phyloP scores from a whole-genome alignment of 2,888 invertebrate genomes.

The Phyllotreta striolata region DNA sequence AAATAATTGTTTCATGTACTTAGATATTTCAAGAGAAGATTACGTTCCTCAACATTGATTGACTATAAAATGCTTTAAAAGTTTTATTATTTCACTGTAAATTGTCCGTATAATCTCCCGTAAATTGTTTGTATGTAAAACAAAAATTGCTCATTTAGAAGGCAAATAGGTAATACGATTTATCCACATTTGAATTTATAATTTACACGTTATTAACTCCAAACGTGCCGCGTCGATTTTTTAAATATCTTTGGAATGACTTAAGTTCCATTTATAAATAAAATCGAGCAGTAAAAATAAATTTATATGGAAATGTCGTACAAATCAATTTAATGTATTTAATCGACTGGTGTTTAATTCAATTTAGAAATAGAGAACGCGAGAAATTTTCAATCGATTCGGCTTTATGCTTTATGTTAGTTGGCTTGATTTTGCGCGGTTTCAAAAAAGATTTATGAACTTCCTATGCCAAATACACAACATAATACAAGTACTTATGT shows the following conservation, averaged over 20 bases:
- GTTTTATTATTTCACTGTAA: too few relatives aligned
- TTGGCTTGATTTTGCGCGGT: slow-evolving; percentile 3
- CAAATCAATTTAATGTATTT: not conserved
- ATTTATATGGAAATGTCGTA: slow-evolving; percentile 1
- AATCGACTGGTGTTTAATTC: not conserved
- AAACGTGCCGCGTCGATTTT: too few relatives aligned
- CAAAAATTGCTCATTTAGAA: slow-evolving; percentile 1
- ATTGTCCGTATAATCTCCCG: too few relatives aligned
- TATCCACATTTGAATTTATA: too few relatives aligned
- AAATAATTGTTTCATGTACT: not conserved
- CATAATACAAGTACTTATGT: too few relatives aligned
- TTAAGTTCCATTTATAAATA: not conserved
- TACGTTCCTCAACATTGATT: not conserved
- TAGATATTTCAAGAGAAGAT: not conserved
- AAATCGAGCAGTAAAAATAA: slow-evolving; percentile 3
- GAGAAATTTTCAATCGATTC: too few relatives aligned
- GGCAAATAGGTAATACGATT: too few relatives aligned
- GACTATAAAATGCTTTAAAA: too few relatives aligned
- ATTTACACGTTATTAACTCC: too few relatives aligned
- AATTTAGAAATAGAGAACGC: slow-evolving; percentile 4
- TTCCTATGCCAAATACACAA: not conserved
- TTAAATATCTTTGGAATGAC: not conserved
- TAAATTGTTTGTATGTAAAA: not conserved
- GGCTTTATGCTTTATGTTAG: not conserved
- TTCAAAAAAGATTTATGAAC: not conserved